Evolutionary conservation across 2,113 vertebrate species (phyloP).

Genomic region (Istiophorus platypterus): DNA sequence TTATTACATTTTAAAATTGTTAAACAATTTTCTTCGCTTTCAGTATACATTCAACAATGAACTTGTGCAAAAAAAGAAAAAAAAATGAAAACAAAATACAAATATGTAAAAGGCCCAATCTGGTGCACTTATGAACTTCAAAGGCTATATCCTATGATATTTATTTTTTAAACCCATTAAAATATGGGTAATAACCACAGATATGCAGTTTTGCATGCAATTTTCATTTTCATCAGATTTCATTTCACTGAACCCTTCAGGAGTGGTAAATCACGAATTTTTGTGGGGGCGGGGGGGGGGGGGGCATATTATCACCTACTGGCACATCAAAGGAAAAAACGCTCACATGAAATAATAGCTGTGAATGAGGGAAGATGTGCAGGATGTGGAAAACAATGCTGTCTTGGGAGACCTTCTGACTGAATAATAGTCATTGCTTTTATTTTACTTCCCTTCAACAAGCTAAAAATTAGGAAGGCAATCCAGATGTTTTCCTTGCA

Average conservation of each 20-base stretch:
- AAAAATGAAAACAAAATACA: not conserved
- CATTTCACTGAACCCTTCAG: slow-evolving; percentile 27
- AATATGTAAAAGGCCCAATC: slow-evolving; percentile 23
- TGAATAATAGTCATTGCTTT: slow-evolving; percentile 34
- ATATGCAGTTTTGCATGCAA: slow-evolving; percentile 27
- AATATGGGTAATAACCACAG: slow-evolving; percentile 53
- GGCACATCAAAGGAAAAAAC: slow-evolving; percentile 26
- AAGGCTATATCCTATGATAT: slow-evolving; percentile 9
- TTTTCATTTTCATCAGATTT: slow-evolving; percentile 29
- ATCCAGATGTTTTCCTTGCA: slow-evolving; percentile 13
- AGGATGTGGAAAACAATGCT: slow-evolving; percentile 23
- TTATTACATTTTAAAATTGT: slow-evolving; percentile 29
- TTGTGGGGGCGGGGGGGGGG: not conserved
- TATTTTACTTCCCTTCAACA: slow-evolving; percentile 49
- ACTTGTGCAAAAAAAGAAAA: slow-evolving; percentile 69
- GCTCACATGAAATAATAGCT: slow-evolving; percentile 52
- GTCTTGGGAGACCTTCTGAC: slow-evolving; percentile 34
- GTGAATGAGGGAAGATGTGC: slow-evolving; percentile 41
- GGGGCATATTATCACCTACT: slow-evolving; percentile 29
- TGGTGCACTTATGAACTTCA: slow-evolving; percentile 21
- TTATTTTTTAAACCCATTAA: slow-evolving; percentile 48
- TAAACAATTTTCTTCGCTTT: slow-evolving; percentile 43
- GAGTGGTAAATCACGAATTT: slow-evolving; percentile 31
- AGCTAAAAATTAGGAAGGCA: slow-evolving; percentile 26
- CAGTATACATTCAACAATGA: slow-evolving; percentile 72